A percentile compares a stretch with the other conserved stretches of the same genome.
phyloP scores from a whole-genome alignment of 2,888 invertebrate species.

The Hetaerina titia region DNA sequence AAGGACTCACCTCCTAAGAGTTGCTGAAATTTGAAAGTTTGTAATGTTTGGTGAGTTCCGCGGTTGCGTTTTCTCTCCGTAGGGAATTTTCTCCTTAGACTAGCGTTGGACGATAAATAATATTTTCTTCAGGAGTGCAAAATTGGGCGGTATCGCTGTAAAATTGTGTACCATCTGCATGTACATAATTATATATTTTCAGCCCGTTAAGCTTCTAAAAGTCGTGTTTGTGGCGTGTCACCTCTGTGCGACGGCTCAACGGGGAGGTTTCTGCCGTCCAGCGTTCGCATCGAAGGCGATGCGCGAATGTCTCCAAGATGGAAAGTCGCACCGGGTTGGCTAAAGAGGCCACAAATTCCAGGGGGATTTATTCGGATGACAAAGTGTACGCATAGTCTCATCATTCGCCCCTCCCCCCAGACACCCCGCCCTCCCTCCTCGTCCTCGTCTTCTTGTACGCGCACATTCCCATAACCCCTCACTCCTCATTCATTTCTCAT shows the following conservation, averaged over 20 bases:
- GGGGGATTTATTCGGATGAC: conserved; percentile 3
- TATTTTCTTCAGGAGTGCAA: not conserved
- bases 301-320: not conserved
- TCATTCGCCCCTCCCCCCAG: not conserved
- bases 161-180: not conserved
- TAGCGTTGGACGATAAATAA: too few species aligned
- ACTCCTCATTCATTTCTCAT: conserved; percentile 8
- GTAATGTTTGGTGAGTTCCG: too few species aligned
- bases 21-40: too few species aligned
- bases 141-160: not conserved
- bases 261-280: not conserved
- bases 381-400: not conserved
- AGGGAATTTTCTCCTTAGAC: too few species aligned
- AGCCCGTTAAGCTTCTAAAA: too few species aligned
- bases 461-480: not conserved
- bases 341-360: conserved; percentile 9
- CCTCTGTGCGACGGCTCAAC: not conserved
- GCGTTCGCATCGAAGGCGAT: not conserved
- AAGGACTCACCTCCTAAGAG: too few species aligned
- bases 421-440: not conserved
- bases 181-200: too few species aligned
- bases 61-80: too few species aligned
- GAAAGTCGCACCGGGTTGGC: not conserved
- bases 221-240: not conserved
- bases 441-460: not conserved